These are phyloP conservation scores for Aurelia coerulea DNA, from an alignment of 30 jellyfish, hydroid and myxozoan species.

Conservation along the genomic window DNA sequence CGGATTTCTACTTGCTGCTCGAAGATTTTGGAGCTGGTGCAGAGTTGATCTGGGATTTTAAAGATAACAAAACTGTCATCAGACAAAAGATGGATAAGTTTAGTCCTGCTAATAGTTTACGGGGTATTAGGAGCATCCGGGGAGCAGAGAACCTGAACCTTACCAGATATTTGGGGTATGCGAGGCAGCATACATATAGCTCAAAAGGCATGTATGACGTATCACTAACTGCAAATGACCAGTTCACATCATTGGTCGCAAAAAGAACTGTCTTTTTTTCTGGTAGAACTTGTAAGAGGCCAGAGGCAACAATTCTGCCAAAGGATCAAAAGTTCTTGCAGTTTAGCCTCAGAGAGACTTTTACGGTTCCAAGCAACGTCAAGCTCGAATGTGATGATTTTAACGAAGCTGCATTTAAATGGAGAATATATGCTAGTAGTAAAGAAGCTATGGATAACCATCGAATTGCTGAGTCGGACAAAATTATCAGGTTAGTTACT, in stretches of 20 bases:
- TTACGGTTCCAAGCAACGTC: slow-evolving; percentile 23
- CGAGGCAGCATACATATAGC: not conserved
- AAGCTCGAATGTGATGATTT: slow-evolving; percentile 37
- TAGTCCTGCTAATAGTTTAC: slow-evolving; percentile 22
- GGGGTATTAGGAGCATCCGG: not conserved
- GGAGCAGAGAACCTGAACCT: slow-evolving; percentile 29
- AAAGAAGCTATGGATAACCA: slow-evolving; percentile 4
- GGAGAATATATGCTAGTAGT: slow-evolving; percentile 24
- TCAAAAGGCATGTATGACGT: slow-evolving; percentile 11
- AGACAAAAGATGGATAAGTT: not conserved
- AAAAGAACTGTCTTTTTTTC: slow-evolving; percentile 34
- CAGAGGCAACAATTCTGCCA: slow-evolving; percentile 13
- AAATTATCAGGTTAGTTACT: slow-evolving; percentile 17
- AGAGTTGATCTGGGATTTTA: slow-evolving; percentile 37
- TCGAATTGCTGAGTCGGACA: slow-evolving; percentile 34
- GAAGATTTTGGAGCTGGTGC: not conserved
- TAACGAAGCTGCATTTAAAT: slow-evolving; percentile 24
- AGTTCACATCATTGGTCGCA: not conserved
- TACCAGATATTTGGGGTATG: not conserved
- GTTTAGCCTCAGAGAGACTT: slow-evolving; percentile 8
- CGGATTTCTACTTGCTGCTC: slow-evolving; percentile 20
- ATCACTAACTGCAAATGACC: slow-evolving; percentile 9
- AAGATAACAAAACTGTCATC: slow-evolving; percentile 7
- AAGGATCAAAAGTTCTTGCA: not conserved
- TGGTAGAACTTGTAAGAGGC: slow-evolving; percentile 19